A percentile compares a stretch with the other conserved stretches of the same genome.
Conservation (phyloP, 2,797 vertebrate genomes). For the Chiroxiphia lanceolata region DNA sequence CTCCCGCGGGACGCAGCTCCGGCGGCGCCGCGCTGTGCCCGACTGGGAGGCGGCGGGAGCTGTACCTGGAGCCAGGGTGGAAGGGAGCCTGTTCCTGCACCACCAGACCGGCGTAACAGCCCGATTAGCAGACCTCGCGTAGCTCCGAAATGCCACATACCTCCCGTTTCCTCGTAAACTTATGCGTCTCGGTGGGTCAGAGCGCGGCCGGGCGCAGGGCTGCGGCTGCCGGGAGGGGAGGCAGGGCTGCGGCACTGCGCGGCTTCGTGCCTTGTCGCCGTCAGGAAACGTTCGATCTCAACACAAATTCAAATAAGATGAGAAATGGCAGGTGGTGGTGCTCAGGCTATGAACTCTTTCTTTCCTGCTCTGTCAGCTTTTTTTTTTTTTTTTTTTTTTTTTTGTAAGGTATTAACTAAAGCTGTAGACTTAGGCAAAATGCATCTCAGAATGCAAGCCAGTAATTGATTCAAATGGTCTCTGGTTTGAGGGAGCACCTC, state of each 20-base stretch:
- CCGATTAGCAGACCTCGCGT: accelerated
- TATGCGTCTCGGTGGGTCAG: not conserved
- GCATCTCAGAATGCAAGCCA: not conserved
- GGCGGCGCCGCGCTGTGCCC: not conserved
- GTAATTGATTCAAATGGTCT: not conserved
- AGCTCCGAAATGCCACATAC: accelerated
- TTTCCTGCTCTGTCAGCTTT: not conserved
- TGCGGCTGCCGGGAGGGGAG: not conserved
- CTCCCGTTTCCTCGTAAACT: not conserved
- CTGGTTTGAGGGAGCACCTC: not conserved
- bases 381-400: not conserved
- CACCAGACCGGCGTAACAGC: accelerated
- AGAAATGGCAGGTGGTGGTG: not conserved
- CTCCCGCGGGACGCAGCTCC: not conserved
- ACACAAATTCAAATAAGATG: not conserved
- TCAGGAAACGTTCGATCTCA: not conserved
- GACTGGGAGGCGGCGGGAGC: not conserved
- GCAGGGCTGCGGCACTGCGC: not conserved
- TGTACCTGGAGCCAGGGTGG: not conserved
- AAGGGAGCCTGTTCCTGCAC: not conserved
- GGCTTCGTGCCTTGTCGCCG: not conserved
- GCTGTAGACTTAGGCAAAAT: not conserved
- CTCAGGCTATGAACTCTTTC: not conserved
- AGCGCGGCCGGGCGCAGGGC: not conserved
- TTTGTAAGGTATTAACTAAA: not conserved